Conservation (phyloP, 2,797 vertebrate genomes). For the Synanceia verrucosa region DNA sequence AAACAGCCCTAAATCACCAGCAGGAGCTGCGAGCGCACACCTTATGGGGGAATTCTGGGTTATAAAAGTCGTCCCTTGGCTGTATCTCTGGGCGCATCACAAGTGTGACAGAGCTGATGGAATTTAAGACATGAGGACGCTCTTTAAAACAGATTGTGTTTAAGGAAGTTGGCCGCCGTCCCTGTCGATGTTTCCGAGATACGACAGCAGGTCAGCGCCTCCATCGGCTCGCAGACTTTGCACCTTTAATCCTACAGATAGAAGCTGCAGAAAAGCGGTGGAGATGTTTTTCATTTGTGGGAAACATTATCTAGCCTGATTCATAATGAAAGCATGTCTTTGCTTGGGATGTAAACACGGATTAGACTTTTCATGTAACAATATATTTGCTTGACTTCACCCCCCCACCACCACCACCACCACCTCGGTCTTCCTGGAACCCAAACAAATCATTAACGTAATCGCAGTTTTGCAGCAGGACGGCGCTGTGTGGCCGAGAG, state of each 20-base stretch:
- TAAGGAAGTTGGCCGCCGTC: conserved; percentile 14
- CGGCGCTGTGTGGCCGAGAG: conserved; percentile 24
- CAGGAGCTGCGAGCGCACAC: conserved; percentile 39
- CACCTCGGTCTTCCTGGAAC: conserved; percentile 39
- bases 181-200: conserved; percentile 15
- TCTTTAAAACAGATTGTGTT: conserved; percentile 18
- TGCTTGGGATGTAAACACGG: conserved; percentile 51
- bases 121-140: neutral
- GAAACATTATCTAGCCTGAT: conserved; percentile 56
- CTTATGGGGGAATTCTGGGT: conserved; percentile 72
- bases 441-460: conserved; percentile 76
- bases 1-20: conserved; percentile 78
- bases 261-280: neutral
- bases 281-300: conserved; percentile 31
- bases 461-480: conserved; percentile 33
- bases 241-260: conserved; percentile 14
- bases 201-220: neutral
- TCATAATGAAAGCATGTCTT: conserved; percentile 51
- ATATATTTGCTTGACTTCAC: conserved; percentile 17
- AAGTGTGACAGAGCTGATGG: conserved; percentile 31
- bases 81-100: conserved; percentile 25
- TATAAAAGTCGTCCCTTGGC: conserved; percentile 60
- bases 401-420: no score
- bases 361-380: conserved; percentile 45
- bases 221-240: neutral